These are phyloP conservation scores for Falcunculus frontatus DNA, from an alignment of 2,113 vertebrate species.

Conservation along the genomic window DNA sequence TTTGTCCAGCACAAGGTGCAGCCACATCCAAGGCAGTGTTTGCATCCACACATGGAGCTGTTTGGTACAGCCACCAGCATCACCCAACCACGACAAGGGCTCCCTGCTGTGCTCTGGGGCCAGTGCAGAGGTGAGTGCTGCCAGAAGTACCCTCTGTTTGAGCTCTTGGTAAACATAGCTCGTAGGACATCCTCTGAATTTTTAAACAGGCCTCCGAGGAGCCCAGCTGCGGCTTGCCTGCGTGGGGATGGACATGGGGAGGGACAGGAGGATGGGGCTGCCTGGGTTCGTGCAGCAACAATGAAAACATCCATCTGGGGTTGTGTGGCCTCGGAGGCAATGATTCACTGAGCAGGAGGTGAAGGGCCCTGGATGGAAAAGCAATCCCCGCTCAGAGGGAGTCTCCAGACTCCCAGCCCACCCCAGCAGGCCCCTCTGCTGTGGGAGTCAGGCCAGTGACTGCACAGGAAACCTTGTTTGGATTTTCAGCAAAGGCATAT, in stretches of 20 bases:
- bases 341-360: neutral
- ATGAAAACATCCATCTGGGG: neutral
- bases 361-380: neutral
- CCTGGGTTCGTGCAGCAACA: neutral
- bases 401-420: rapidly evolving
- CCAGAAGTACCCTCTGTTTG: neutral
- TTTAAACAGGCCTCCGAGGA: neutral
- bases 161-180: neutral
- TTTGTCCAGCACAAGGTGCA: neutral
- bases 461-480: neutral
- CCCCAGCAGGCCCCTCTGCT: neutral
- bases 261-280: neutral
- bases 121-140: rapidly evolving
- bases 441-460: neutral
- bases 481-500: neutral
- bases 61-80: neutral
- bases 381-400: neutral
- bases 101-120: neutral
- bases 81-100: neutral
- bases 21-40: neutral
- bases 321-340: neutral
- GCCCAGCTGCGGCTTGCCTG: neutral
- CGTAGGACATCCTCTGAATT: rapidly evolving
- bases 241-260: rapidly evolving
- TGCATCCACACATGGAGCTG: rapidly evolving